Evolutionary conservation across 2,888 invertebrate genomes (phyloP), one percentile per base, ranked within the genome.

Genomic region (Eugnorisma glareosa): DNA sequence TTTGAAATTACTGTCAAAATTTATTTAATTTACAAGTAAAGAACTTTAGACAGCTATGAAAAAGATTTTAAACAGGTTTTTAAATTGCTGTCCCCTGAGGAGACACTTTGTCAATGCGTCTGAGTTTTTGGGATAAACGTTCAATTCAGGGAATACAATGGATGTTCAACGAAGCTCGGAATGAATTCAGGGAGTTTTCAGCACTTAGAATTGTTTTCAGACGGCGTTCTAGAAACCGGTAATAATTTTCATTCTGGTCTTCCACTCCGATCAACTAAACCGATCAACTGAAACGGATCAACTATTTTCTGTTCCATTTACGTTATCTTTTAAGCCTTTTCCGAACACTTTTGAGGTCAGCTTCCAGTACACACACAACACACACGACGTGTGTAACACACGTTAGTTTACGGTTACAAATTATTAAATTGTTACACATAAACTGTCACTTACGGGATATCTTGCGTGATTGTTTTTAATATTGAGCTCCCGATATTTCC

Each of bases 121-220:
- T 54, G 67, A 57, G 40, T 71, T 68, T 75, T 15, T 7, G 48
- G 18, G 31, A 74, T 79, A 75, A 83, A 59, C 59, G 77, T 48
- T 74, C 75, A 31, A 86, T 84, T 84, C 31, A 24, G 35, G 45
- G 54, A 71, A 54, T 48, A 80, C 74, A 88, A 86, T 78, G 35
- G 87, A 40, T 67, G 54, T 73, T 88, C 68, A 67, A 73, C 45
- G 69, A 78, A 18, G 13, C 67, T 61, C 31, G 40, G 43, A 71
- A 67, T 31, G 37, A 67, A 73, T 67, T 61, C 1, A 61, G 40
- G 2, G 2, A 51, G 24, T 37, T 51, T 57, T 67, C 11, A 11
- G 8, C 6, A 54, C n/a, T 45, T 18, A 24, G 13, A 31, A 79
- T 61, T 43, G 18, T 61, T 67, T 77, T 31, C 5, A 37, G 15